phyloP scores from a whole-genome alignment of 2,113 vertebrate species.

The Rynchops niger region DNA sequence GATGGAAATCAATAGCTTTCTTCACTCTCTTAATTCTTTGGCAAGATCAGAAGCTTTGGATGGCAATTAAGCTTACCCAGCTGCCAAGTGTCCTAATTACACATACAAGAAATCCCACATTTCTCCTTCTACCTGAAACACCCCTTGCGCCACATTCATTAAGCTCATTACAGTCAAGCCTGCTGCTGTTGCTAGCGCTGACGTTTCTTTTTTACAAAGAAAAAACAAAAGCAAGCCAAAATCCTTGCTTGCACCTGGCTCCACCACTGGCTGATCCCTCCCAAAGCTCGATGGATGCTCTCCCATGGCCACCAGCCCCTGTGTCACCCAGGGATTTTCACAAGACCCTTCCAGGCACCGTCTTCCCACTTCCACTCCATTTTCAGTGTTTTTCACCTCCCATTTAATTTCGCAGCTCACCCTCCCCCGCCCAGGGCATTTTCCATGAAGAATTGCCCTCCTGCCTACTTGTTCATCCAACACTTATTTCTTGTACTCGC shows the following conservation, averaged over 20 bases:
- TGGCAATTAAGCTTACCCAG: conserved; percentile 47
- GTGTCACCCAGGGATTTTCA: neutral
- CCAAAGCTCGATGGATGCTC: neutral
- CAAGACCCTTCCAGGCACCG: neutral
- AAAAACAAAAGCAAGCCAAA: neutral
- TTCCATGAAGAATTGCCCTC: neutral
- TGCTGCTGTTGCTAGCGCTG: neutral
- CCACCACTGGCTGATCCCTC: neutral
- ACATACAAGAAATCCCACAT: neutral
- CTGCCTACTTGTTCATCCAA: rapidly evolving
- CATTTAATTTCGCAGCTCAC: neutral
- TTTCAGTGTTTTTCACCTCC: neutral
- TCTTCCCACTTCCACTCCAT: neutral
- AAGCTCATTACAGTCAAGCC: neutral
- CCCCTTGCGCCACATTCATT: neutral
- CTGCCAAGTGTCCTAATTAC: conserved; percentile 40
- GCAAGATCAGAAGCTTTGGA: conserved; percentile 1
- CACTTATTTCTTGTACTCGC: neutral
- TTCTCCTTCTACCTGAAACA: conserved; percentile 35
- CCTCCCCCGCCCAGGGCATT: neutral
- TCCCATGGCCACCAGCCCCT: neutral
- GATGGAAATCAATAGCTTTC: conserved; percentile 51
- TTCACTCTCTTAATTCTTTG: conserved; percentile 13
- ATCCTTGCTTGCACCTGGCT: neutral
- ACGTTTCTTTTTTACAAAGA: neutral